phyloP scores from a whole-genome alignment of 2,888 invertebrate genomes.

The Ernsta delagoae region DNA sequence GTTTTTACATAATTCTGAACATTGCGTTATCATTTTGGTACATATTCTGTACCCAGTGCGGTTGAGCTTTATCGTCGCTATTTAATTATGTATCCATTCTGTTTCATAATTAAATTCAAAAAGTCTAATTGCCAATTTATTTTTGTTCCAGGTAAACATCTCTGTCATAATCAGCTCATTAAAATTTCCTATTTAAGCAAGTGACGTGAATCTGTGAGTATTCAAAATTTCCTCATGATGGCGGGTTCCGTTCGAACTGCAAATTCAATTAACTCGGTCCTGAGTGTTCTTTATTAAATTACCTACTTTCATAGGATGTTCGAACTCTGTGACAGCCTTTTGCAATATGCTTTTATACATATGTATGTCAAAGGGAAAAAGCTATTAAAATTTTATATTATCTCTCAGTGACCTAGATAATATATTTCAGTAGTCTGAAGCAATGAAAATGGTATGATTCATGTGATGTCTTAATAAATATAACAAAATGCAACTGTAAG shows the following conservation, averaged over 20 bases:
- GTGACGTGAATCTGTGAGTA: constrained; percentile 14
- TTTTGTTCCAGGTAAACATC: constrained; percentile 31
- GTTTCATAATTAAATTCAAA: not conserved
- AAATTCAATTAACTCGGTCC: constrained; percentile 56
- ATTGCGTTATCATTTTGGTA: no score
- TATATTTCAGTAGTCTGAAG: not conserved
- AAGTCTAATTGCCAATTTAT: constrained; percentile 4
- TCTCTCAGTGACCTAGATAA: not conserved
- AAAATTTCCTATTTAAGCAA: not conserved
- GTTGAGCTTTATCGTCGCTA: no score
- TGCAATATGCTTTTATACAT: constrained; percentile 1
- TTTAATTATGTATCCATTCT: not conserved
- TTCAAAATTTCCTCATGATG: constrained; percentile 35
- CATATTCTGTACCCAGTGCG: no score
- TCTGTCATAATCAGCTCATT: constrained; percentile 1
- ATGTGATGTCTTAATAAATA: not conserved
- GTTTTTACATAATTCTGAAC: no score
- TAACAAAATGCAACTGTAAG: not conserved
- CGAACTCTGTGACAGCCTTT: constrained; percentile 19
- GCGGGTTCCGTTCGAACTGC: constrained; percentile 37
- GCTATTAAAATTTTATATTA: not conserved
- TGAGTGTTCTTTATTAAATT: constrained; percentile 49
- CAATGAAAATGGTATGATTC: not conserved
- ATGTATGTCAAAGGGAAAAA: not conserved
- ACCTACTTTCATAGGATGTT: constrained; percentile 30